Evolutionary conservation across 2,888 invertebrate species (phyloP).

Genomic region (Sminthurinus aureus): DNA sequence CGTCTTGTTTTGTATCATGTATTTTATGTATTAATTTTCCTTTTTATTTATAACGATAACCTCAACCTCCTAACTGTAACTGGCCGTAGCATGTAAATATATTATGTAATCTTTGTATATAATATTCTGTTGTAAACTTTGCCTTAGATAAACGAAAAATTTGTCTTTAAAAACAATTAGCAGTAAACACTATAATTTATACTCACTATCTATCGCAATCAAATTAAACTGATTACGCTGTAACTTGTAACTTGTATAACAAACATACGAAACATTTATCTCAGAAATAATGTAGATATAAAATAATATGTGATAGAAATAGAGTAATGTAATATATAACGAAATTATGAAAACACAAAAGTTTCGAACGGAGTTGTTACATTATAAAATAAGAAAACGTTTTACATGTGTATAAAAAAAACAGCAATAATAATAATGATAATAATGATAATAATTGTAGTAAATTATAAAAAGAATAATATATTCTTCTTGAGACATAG

Average conservation of each 20-base stretch:
- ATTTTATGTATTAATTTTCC: background rate
- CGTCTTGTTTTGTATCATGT: background rate
- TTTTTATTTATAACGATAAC: background rate
- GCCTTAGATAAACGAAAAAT: too few relatives aligned
- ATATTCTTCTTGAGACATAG: background rate
- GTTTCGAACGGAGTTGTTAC: background rate
- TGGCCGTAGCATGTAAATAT: background rate
- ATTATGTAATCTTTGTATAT: background rate
- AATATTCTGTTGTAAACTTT: background rate
- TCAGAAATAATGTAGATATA: background rate
- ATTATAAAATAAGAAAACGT: background rate
- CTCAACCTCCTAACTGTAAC: background rate
- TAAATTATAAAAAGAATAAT: background rate
- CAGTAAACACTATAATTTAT: too few relatives aligned
- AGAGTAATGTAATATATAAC: background rate
- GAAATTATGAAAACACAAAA: background rate
- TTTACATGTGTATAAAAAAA: background rate
- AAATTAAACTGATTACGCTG: too few relatives aligned
- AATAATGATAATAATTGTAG: background rate
- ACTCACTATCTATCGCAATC: too few relatives aligned
- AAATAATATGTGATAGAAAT: background rate
- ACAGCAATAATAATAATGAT: background rate
- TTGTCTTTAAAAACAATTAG: too few relatives aligned
- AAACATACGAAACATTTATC: background rate
- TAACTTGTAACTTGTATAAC: background rate